Conservation (phyloP, 2,797 vertebrate genomes). For the Scleropages formosus region DNA sequence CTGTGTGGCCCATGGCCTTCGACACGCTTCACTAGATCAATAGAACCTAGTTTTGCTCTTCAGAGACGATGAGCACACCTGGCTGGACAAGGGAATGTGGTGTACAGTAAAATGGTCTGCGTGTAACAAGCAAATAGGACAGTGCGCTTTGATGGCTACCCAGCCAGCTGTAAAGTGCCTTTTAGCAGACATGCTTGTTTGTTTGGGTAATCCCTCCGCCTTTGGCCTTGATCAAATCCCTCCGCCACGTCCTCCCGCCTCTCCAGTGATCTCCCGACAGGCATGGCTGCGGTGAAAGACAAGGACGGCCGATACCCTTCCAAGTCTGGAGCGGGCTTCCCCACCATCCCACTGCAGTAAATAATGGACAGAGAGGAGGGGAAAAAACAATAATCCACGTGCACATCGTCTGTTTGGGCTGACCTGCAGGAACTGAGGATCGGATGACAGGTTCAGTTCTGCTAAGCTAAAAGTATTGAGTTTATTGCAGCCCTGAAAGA, state of each 20-base stretch:
- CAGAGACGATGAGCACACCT: slow-evolving; percentile 46
- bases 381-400: slow-evolving; percentile 46
- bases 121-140: slow-evolving; percentile 11
- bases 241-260: not conserved
- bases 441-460: slow-evolving; percentile 35
- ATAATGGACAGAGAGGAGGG: slow-evolving; percentile 15
- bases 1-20: not conserved
- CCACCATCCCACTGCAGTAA: slow-evolving; percentile 34
- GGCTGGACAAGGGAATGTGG: not conserved
- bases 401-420: not conserved
- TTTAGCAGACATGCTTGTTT: slow-evolving; percentile 16
- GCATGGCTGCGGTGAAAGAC: not conserved
- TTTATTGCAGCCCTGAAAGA: slow-evolving; percentile 27
- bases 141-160: not conserved
- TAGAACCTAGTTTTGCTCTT: slow-evolving; percentile 36
- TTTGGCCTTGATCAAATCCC: not conserved
- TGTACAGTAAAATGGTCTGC: slow-evolving; percentile 2
- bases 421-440: slow-evolving; percentile 23
- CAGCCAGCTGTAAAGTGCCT: not conserved
- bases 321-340: slow-evolving; percentile 32
- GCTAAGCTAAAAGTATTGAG: slow-evolving; percentile 33
- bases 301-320: not conserved
- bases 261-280: not conserved
- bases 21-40: slow-evolving; percentile 17
- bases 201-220: not conserved